Conservation (phyloP, 2,113 vertebrate species). For the Microtus pennsylvanicus region DNA sequence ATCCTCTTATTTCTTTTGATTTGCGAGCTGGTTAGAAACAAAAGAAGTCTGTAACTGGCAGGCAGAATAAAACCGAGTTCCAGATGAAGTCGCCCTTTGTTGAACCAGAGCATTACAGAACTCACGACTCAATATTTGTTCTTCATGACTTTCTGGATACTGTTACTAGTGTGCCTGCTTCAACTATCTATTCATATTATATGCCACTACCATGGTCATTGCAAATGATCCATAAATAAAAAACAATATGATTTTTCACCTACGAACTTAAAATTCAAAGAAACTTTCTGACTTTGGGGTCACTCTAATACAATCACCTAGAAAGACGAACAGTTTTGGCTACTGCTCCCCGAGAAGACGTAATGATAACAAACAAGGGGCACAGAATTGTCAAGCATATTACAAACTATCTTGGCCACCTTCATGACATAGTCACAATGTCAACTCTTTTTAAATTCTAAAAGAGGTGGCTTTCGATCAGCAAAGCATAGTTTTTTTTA, state of each 20-base stretch:
- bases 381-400: neutral
- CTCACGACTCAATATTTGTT: constrained; percentile 52
- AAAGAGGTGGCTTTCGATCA: neutral
- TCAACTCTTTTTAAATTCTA: neutral
- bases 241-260: neutral
- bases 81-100: neutral
- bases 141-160: neutral
- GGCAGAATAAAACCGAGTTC: constrained; percentile 32
- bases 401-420: neutral
- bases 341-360: neutral
- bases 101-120: neutral
- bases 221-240: neutral
- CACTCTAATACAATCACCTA: neutral
- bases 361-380: neutral
- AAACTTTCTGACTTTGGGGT: neutral
- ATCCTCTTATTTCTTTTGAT: constrained; percentile 82
- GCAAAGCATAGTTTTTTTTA: neutral
- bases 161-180: neutral
- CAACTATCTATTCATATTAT: neutral
- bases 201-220: neutral
- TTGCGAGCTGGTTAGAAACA: constrained; percentile 76
- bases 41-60: constrained; percentile 76
- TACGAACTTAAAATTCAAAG: neutral
- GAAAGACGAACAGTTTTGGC: neutral
- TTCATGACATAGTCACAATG: neutral